Percentiles rank a stretch among this genome's conserved stretches.
Evolutionary conservation across 2,888 invertebrate species (phyloP).

Genomic region (Agrilus cyanescens): DNA sequence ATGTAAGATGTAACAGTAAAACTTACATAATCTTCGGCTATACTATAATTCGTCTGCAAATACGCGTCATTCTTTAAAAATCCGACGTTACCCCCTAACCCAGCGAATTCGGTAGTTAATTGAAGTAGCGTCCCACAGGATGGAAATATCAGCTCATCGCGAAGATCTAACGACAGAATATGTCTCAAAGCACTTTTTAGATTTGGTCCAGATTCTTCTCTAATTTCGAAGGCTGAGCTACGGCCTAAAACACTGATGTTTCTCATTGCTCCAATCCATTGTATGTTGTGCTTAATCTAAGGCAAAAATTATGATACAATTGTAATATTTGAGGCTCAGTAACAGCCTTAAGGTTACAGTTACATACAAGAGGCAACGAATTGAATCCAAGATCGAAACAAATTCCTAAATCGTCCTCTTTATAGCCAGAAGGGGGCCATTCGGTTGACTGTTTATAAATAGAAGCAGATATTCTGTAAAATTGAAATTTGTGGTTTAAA

Average conservation of each 20-base stretch:
- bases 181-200: constrained; percentile 81
- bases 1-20: too few relatives aligned
- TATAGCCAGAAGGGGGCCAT: constrained; percentile 74
- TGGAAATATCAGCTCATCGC: constrained; percentile 75
- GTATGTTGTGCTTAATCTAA: constrained; percentile 69
- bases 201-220: constrained; percentile 81
- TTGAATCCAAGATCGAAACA: constrained; percentile 63
- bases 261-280: constrained; percentile 79
- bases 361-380: constrained; percentile 44
- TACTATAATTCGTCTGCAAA: constrained; percentile 51
- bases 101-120: constrained; percentile 72
- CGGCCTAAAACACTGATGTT: constrained; percentile 64
- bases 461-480: constrained; percentile 53
- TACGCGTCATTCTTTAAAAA: constrained; percentile 73
- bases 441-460: constrained; percentile 67
- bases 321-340: not conserved
- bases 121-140: constrained; percentile 58
- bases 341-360: constrained; percentile 1
- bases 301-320: constrained; percentile 18
- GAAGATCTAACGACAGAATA: constrained; percentile 62
- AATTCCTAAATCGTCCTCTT: constrained; percentile 66
- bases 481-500: constrained; percentile 6
- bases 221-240: constrained; percentile 67
- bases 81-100: constrained; percentile 85
- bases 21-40: constrained; percentile 20